These are phyloP conservation scores for Aethes cnicana DNA, from an alignment of 2,888 invertebrate genomes.

Conservation along the genomic window DNA sequence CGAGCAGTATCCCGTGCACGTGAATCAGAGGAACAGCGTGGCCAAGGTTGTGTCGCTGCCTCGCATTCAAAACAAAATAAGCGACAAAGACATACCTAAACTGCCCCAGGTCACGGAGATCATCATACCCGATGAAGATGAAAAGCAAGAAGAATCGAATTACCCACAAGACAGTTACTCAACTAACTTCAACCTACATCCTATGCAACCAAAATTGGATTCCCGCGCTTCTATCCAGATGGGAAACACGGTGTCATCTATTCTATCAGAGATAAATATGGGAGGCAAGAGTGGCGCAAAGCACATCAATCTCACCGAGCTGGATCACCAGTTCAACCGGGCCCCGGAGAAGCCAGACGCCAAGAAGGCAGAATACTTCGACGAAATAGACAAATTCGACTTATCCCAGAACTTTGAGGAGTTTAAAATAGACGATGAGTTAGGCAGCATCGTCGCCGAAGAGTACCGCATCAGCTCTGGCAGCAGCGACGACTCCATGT, in stretches of 20 bases:
- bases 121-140: slow-evolving; percentile 85
- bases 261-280: slow-evolving; percentile 82
- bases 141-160: slow-evolving; percentile 68
- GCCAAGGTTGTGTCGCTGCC: slow-evolving; percentile 73
- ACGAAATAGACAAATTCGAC: slow-evolving; percentile 84
- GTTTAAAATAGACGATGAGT: slow-evolving; percentile 89
- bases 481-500: slow-evolving; percentile 74
- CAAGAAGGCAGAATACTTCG: slow-evolving; percentile 73
- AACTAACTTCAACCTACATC: slow-evolving; percentile 66
- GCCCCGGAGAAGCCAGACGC: slow-evolving; percentile 60
- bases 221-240: slow-evolving; percentile 82
- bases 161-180: slow-evolving; percentile 69
- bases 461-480: slow-evolving; percentile 79
- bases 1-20: slow-evolving; percentile 73
- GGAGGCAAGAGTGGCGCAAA: slow-evolving; percentile 71
- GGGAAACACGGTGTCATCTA: slow-evolving; percentile 84
- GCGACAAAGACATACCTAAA: slow-evolving; percentile 86
- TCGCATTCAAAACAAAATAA: slow-evolving; percentile 73
- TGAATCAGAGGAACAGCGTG: slow-evolving; percentile 68
- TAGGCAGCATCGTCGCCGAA: slow-evolving; percentile 74
- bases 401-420: slow-evolving; percentile 90
- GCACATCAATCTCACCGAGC: slow-evolving; percentile 71
- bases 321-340: slow-evolving; percentile 72
- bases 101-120: slow-evolving; percentile 89
- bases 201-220: slow-evolving; percentile 73